Evolutionary conservation across 1,140 invertebrate genomes (phyloP).

Genomic region (Ips nitidus): DNA sequence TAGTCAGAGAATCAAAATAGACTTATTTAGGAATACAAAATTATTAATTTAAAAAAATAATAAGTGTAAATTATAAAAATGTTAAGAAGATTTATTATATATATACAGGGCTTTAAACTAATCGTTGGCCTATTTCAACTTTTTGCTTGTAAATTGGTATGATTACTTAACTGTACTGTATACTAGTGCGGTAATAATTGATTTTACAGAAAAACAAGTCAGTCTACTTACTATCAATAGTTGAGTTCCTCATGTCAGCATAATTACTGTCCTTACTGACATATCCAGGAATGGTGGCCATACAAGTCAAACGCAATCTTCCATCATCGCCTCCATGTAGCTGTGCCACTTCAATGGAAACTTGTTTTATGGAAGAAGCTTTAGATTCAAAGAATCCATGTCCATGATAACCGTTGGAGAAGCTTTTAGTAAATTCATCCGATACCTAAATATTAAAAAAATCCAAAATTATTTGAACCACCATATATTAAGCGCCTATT

Average conservation of each 20-base stretch:
- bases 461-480: background rate
- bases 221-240: constrained; percentile 62
- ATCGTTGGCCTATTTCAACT: no score
- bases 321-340: constrained; percentile 66
- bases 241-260: constrained; percentile 67
- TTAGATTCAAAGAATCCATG: constrained; percentile 49
- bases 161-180: no score
- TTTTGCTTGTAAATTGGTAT: no score
- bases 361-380: constrained; percentile 51
- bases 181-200: no score
- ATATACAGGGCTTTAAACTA: no score
- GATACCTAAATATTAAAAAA: constrained; percentile 43
- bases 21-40: no score
- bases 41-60: no score
- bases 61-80: no score
- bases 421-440: constrained; percentile 47
- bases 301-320: constrained; percentile 67
- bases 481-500: no score
- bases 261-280: constrained; percentile 63
- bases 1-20: no score
- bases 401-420: constrained; percentile 48
- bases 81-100: no score
- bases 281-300: constrained; percentile 71
- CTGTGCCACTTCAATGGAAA: constrained; percentile 65
- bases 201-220: no score